phyloP scores from a whole-genome alignment of 2,113 vertebrate genomes.

The Calidris pugnax region DNA sequence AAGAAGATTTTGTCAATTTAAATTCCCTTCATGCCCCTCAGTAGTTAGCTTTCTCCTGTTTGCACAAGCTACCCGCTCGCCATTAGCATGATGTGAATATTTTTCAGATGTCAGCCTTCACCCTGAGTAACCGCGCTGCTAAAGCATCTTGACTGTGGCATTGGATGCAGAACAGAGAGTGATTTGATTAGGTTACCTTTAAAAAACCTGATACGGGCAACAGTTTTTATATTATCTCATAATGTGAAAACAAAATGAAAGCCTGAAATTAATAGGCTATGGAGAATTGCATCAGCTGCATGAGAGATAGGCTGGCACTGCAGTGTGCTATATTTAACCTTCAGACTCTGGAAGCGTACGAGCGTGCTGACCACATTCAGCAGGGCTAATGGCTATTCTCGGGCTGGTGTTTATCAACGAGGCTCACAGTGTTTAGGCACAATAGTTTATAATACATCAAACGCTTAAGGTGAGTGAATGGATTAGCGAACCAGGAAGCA shows the following conservation, averaged over 20 bases:
- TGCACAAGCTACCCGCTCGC: background rate
- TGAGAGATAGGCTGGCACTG: background rate
- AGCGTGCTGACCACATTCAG: background rate
- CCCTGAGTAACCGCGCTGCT: background rate
- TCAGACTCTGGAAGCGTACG: background rate
- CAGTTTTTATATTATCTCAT: background rate
- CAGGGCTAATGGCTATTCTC: background rate
- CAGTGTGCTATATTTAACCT: conserved; percentile 13
- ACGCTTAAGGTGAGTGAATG: background rate
- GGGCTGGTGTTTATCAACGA: background rate
- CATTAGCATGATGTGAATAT: background rate
- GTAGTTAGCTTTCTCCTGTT: background rate
- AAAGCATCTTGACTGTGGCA: background rate
- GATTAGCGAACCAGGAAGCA: background rate
- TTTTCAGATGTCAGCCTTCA: conserved; percentile 11
- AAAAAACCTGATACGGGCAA: conserved; percentile 14
- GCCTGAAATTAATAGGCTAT: conserved; percentile 9
- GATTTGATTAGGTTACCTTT: conserved; percentile 37
- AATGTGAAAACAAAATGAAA: conserved; percentile 35
- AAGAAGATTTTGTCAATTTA: background rate
- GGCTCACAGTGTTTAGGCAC: background rate
- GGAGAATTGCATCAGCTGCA: background rate
- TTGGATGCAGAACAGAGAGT: background rate
- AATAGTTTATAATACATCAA: background rate
- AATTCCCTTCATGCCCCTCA: background rate